phyloP scores from a whole-genome alignment of 1,140 invertebrate genomes.

The Formica exsecta region DNA sequence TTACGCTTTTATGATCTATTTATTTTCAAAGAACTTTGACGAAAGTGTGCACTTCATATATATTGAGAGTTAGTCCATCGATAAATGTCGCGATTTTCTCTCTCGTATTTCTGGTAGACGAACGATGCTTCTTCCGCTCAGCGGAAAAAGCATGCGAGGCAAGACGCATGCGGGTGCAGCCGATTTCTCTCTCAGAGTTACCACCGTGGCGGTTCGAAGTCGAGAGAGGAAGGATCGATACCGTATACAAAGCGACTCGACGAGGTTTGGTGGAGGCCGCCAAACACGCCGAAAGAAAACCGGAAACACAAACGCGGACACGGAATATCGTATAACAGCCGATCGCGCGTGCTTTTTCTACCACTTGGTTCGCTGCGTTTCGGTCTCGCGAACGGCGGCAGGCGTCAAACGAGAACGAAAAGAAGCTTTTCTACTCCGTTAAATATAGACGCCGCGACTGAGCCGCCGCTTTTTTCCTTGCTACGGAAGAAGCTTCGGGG shows the following conservation, averaged over 20 bases:
- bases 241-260: conserved; percentile 62
- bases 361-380: neutral
- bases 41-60: neutral
- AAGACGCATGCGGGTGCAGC: conserved; percentile 37
- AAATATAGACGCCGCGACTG: conserved; percentile 69
- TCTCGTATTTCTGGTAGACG: conserved; percentile 1
- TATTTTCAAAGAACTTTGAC: conserved; percentile 6
- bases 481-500: conserved; percentile 11
- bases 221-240: conserved; percentile 51
- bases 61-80: neutral
- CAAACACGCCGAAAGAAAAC: conserved; percentile 35
- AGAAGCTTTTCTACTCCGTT: conserved; percentile 75
- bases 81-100: conserved; percentile 40
- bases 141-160: neutral
- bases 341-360: conserved; percentile 47
- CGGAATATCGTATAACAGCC: conserved; percentile 29
- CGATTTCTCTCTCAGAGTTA: conserved; percentile 30
- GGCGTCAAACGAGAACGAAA: conserved; percentile 65
- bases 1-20: conserved; percentile 12
- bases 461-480: conserved; percentile 45
- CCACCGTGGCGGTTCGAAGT: conserved; percentile 20
- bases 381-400: conserved; percentile 48
- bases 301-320: conserved; percentile 17
- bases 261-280: conserved; percentile 46
- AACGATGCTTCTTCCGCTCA: neutral